Evolutionary conservation across 2,797 vertebrate species (phyloP).

Genomic region (Hydrolagus colliei): DNA sequence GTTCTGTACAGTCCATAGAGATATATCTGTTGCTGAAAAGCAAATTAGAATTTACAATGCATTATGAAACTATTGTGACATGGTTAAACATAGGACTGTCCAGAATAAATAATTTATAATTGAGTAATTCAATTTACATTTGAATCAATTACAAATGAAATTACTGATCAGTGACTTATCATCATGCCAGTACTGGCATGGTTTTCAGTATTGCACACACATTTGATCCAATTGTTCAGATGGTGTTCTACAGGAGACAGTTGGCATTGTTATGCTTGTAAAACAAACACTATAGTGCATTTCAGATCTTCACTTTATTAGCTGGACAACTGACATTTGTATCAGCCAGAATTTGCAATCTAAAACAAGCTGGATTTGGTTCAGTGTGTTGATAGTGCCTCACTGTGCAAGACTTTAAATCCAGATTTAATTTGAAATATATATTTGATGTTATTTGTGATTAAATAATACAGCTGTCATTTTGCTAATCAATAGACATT

Average conservation of each 20-base stretch:
- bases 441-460: neutral
- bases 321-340: neutral
- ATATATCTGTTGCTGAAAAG: neutral
- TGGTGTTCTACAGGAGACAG: slow-evolving; percentile 9
- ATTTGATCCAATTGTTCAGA: slow-evolving; percentile 23
- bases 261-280: neutral
- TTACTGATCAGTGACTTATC: neutral
- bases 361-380: neutral
- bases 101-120: no score
- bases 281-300: slow-evolving; percentile 12
- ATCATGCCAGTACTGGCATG: slow-evolving; percentile 3
- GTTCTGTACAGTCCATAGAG: neutral
- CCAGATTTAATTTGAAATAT: neutral
- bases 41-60: neutral
- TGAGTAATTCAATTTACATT: neutral
- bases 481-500: slow-evolving; percentile 5
- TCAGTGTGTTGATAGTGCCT: neutral
- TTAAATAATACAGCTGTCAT: neutral
- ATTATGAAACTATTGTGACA: no score
- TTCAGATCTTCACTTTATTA: slow-evolving; percentile 8
- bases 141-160: slow-evolving; percentile 14
- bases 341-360: neutral
- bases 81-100: no score
- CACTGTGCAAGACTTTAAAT: neutral
- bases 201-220: neutral